phyloP scores from a whole-genome alignment of 2,797 vertebrate species.

The Pteronotus mesoamericanus region DNA sequence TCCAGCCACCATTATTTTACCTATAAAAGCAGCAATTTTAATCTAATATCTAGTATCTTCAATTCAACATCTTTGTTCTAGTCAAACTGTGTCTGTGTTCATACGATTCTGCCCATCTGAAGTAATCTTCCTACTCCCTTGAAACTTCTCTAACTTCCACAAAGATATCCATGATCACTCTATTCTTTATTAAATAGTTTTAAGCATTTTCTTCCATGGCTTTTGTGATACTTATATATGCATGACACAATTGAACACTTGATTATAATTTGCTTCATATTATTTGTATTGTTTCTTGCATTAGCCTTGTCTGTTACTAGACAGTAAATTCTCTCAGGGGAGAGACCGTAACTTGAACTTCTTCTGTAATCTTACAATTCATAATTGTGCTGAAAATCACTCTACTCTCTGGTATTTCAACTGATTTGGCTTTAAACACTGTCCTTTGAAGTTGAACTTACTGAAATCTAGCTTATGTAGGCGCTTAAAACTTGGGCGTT shows the following conservation, averaged over 20 bases:
- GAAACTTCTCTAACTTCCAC: neutral
- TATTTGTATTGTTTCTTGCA: slow-evolving; percentile 5
- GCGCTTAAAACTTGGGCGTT: slow-evolving; percentile 10
- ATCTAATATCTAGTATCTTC: neutral
- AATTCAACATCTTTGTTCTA: neutral
- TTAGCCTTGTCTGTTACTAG: neutral
- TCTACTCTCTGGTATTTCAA: neutral
- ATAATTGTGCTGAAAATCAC: neutral
- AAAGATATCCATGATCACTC: neutral
- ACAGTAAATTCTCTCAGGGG: slow-evolving; percentile 5
- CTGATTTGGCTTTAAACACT: slow-evolving; percentile 1
- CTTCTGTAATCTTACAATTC: neutral
- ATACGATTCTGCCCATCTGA: neutral
- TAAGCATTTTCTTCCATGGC: neutral
- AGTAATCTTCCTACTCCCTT: neutral
- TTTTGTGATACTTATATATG: neutral
- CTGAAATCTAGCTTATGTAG: slow-evolving; percentile 10
- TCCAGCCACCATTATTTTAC: neutral
- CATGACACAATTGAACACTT: neutral
- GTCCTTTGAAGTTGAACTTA: slow-evolving; percentile 3
- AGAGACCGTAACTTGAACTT: neutral
- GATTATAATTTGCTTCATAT: neutral
- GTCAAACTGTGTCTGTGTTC: neutral
- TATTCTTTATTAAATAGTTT: neutral
- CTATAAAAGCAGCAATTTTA: slow-evolving; percentile 1